A percentile compares a stretch with the other conserved stretches of the same genome.
Evolutionary conservation across 2,888 invertebrate species (phyloP).

Genomic region (Xylocampa areola): DNA sequence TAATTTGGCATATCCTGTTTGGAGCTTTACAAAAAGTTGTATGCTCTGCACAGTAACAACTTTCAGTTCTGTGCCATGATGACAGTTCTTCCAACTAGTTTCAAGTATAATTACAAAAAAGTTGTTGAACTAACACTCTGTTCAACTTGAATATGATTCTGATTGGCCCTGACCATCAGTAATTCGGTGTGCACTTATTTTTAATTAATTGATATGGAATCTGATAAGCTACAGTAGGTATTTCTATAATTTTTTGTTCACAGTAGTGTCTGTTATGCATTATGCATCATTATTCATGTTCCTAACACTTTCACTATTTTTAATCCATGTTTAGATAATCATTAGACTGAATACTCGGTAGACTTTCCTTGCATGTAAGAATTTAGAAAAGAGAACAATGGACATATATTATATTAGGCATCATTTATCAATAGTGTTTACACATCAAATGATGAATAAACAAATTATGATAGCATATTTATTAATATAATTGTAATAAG

Average conservation of each 20-base stretch:
- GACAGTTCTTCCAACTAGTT: slow-evolving; percentile 20
- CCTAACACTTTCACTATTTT: slow-evolving; percentile 46
- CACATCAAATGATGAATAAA: neutral
- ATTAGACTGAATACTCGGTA: slow-evolving; percentile 17
- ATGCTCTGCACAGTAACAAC: neutral
- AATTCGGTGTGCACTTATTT: slow-evolving; percentile 23
- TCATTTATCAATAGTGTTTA: neutral
- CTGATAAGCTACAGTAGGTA: slow-evolving; percentile 16
- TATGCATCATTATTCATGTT: slow-evolving; percentile 31
- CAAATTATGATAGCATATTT: too few relatives aligned
- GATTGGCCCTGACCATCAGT: slow-evolving; percentile 19
- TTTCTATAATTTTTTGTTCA: slow-evolving; percentile 17
- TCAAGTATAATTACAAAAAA: slow-evolving; percentile 6
- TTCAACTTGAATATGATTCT: slow-evolving; percentile 25
- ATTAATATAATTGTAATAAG: too few relatives aligned
- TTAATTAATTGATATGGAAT: slow-evolving; percentile 24
- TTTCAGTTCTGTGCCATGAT: slow-evolving; percentile 1
- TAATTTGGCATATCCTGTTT: slow-evolving; percentile 51
- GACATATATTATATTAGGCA: neutral
- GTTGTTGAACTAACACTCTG: slow-evolving; percentile 4
- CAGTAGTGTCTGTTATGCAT: slow-evolving; percentile 24
- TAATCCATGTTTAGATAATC: slow-evolving; percentile 36
- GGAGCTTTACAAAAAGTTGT: slow-evolving; percentile 28
- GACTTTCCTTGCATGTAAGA: slow-evolving; percentile 20
- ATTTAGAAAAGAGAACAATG: slow-evolving; percentile 30